Conservation (phyloP, 2,113 vertebrate species). For the Neopipo cinnamomea region DNA sequence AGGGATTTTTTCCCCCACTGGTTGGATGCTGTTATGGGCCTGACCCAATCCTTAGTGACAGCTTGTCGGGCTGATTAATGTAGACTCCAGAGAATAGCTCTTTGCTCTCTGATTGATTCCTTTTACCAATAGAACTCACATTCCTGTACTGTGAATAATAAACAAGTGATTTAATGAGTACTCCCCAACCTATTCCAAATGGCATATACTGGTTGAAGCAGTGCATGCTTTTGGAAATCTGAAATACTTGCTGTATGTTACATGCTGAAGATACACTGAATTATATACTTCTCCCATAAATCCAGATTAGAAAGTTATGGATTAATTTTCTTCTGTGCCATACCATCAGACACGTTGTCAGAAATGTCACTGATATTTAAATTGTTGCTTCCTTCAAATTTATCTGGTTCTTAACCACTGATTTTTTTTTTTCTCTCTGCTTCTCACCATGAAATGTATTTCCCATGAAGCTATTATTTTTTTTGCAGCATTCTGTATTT, state of each 20-base stretch:
- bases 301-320: neutral
- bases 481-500: neutral
- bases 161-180: slow-evolving; percentile 55
- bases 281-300: neutral
- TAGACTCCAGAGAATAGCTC: slow-evolving; percentile 48
- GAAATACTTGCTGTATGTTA: neutral
- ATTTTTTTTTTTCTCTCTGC: neutral
- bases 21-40: slow-evolving; percentile 20
- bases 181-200: neutral
- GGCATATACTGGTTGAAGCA: neutral
- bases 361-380: neutral
- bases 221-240: neutral
- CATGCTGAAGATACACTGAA: neutral
- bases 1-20: neutral
- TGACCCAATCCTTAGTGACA: slow-evolving; percentile 74
- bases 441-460: neutral
- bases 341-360: neutral
- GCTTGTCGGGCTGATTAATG: slow-evolving; percentile 67
- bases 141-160: slow-evolving; percentile 53
- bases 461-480: neutral
- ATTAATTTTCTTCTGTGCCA: neutral
- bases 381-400: neutral
- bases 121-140: slow-evolving; percentile 49
- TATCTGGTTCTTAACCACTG: neutral
- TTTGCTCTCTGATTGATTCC: slow-evolving; percentile 73